Conservation (phyloP, 2,888 invertebrate species). For the Philereme transversata region DNA sequence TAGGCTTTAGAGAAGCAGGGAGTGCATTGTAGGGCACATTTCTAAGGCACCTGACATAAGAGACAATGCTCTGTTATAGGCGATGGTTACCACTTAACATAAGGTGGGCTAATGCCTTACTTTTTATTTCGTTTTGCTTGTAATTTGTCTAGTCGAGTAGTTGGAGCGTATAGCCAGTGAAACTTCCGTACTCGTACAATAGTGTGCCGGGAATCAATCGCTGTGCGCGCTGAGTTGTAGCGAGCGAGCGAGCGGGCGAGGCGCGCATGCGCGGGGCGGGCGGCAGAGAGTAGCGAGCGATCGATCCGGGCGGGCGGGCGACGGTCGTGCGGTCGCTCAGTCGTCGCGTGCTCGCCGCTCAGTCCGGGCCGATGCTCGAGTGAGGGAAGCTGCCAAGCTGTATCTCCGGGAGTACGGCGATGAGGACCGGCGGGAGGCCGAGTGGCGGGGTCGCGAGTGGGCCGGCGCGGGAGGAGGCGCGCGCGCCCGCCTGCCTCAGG, state of each 20-base stretch:
- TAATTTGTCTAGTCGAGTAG: background rate
- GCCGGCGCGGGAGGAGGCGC: constrained; percentile 50
- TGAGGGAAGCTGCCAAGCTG: constrained; percentile 81
- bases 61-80: too few relatives aligned
- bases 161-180: background rate
- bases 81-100: too few relatives aligned
- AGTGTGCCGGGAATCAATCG: constrained; percentile 50
- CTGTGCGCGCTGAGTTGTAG: constrained; percentile 59
- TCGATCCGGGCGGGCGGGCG: constrained; percentile 66
- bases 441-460: constrained; percentile 82
- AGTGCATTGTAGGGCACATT: too few relatives aligned
- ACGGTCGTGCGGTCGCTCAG: constrained; percentile 61
- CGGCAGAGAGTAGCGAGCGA: constrained; percentile 31
- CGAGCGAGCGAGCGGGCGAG: constrained; percentile 35
- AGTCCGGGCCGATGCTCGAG: constrained; percentile 73
- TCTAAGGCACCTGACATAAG: too few relatives aligned
- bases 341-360: constrained; percentile 80
- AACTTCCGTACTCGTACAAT: background rate
- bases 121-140: too few relatives aligned
- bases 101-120: too few relatives aligned
- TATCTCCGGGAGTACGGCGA: constrained; percentile 83
- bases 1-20: too few relatives aligned
- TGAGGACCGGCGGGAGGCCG: constrained; percentile 82
- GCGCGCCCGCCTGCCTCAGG: constrained; percentile 91
- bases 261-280: constrained; percentile 53